Percentiles rank a stretch among this genome's conserved stretches.
phyloP scores from a whole-genome alignment of 2,888 invertebrate genomes.

The Nomada ruficornis region DNA sequence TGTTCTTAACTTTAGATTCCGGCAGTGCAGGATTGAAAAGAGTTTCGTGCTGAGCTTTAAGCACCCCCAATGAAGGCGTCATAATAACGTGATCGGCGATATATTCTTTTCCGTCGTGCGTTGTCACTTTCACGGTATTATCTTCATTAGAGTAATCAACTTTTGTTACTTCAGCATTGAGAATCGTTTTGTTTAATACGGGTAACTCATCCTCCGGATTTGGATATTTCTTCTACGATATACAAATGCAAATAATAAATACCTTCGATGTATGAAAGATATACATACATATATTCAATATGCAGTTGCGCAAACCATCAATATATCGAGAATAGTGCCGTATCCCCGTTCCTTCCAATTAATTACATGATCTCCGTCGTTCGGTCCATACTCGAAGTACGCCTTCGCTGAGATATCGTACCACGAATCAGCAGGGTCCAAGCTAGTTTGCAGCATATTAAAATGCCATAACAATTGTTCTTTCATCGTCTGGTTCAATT shows the following conservation, averaged over 20 bases:
- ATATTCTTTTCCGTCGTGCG: constrained; percentile 85
- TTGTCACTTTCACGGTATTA: constrained; percentile 64
- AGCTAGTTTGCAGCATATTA: constrained; percentile 39
- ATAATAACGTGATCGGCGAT: constrained; percentile 88
- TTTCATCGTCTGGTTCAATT: constrained; percentile 48
- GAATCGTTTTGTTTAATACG: constrained; percentile 73
- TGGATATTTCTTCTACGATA: constrained; percentile 76
- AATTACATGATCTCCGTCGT: constrained; percentile 65
- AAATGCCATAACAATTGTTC: constrained; percentile 54
- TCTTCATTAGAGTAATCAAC: constrained; percentile 71
- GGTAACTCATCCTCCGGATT: constrained; percentile 76
- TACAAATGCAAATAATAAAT: background rate
- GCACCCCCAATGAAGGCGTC: constrained; percentile 89
- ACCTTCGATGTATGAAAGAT: background rate
- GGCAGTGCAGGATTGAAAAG: constrained; percentile 87
- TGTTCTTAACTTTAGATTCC: constrained; percentile 85
- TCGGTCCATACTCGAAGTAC: constrained; percentile 11
- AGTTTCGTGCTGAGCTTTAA: constrained; percentile 86
- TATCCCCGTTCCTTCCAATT: constrained; percentile 78
- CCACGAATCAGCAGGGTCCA: constrained; percentile 69
- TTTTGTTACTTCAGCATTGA: constrained; percentile 74
- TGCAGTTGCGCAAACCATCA: constrained; percentile 71
- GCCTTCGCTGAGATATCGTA: constrained; percentile 51
- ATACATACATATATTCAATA: background rate
- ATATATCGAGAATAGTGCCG: constrained; percentile 75